phyloP scores from a whole-genome alignment of 2,113 vertebrate genomes.

The Campylorhamphus procurvoides region DNA sequence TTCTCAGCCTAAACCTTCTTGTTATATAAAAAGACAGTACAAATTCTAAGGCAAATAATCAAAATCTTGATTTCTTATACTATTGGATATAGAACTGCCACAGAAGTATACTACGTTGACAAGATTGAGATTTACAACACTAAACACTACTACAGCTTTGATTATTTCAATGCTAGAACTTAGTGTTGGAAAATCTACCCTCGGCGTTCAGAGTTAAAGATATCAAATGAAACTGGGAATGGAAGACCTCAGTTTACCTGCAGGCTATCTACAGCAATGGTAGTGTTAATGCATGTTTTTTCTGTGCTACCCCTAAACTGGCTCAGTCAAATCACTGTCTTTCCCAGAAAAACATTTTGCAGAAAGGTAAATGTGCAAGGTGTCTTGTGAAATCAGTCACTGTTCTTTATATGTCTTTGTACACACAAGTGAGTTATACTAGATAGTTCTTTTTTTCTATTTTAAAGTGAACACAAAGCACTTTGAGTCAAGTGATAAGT shows the following conservation, averaged over 20 bases:
- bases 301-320: slow-evolving; percentile 22
- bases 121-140: slow-evolving; percentile 66
- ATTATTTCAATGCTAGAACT: slow-evolving; percentile 48
- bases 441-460: not conserved
- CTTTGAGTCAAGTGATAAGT: not conserved
- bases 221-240: slow-evolving; percentile 75
- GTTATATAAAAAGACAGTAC: slow-evolving; percentile 4
- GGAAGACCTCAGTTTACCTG: slow-evolving; percentile 78
- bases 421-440: not conserved
- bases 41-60: slow-evolving; percentile 37
- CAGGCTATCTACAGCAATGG: slow-evolving; percentile 68
- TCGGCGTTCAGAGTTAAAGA: slow-evolving; percentile 47
- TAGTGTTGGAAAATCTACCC: slow-evolving; percentile 61
- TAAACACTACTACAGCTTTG: slow-evolving; percentile 60
- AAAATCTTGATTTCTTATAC: slow-evolving; percentile 37
- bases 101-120: not conserved
- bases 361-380: not conserved
- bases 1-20: slow-evolving; percentile 45
- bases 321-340: not conserved
- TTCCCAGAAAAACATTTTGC: not conserved
- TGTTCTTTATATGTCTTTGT: not conserved
- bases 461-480: not conserved
- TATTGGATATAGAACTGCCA: slow-evolving; percentile 61
- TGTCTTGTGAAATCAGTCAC: not conserved
- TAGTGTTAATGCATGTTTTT: slow-evolving; percentile 72